A percentile compares a stretch with the other conserved stretches of the same genome.
Conservation (phyloP, 2,113 vertebrate genomes). For the Mobula birostris region DNA sequence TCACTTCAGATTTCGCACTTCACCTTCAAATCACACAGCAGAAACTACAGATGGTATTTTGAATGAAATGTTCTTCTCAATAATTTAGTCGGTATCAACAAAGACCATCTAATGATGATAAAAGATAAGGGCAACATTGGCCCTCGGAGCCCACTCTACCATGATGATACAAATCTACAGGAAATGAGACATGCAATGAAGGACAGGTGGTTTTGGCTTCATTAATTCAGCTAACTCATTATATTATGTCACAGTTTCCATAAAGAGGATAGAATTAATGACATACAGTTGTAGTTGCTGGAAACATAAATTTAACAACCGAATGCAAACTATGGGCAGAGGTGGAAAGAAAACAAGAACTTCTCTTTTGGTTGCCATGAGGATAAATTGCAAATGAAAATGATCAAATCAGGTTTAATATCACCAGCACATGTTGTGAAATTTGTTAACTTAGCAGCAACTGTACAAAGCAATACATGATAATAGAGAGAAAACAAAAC, state of each 20-base stretch:
- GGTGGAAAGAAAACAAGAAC: no score
- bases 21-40: neutral
- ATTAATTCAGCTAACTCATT: neutral
- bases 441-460: no score
- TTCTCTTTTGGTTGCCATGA: neutral
- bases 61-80: conserved; percentile 5
- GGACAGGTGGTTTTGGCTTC: neutral
- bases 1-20: neutral
- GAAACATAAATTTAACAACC: neutral
- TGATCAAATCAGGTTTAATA: no score
- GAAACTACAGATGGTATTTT: neutral
- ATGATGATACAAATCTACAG: neutral
- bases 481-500: no score
- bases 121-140: no score
- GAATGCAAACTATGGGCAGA: neutral
- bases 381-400: neutral
- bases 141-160: no score
- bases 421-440: no score
- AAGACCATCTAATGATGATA: neutral
- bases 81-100: neutral
- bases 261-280: neutral
- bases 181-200: neutral
- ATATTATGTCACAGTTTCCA: neutral
- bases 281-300: neutral
- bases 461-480: no score